phyloP scores from a whole-genome alignment of 2,113 vertebrate genomes.

The Romanogobio albipinnatus region DNA sequence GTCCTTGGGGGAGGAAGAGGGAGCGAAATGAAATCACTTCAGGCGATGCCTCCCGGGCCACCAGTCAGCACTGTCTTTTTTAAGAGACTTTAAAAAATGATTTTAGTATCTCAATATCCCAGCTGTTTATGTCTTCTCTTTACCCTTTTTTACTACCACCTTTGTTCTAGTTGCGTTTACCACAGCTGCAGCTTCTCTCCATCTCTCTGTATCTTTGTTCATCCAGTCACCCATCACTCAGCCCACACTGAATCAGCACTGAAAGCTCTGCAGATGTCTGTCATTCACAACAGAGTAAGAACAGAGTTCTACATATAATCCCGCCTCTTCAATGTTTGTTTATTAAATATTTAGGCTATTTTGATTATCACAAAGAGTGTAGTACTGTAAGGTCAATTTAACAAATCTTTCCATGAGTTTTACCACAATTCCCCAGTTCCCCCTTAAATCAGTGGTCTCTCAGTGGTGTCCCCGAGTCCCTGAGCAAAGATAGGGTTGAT shows the following conservation, averaged over 20 bases:
- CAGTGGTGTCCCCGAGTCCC: too few species aligned
- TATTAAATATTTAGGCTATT: constrained; percentile 17
- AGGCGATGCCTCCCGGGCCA: constrained; percentile 8
- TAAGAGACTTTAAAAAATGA: constrained; percentile 1
- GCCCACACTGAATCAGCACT: constrained; percentile 4
- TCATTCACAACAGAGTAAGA: constrained; percentile 1
- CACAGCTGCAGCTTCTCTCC: background rate
- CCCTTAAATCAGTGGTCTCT: background rate
- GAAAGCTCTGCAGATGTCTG: background rate
- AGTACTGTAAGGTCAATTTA: background rate
- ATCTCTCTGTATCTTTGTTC: background rate
- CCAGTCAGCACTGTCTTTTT: constrained; percentile 16
- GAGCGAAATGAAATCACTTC: constrained; percentile 33
- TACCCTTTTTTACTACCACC: background rate
- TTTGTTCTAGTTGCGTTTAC: constrained; percentile 7
- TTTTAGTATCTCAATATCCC: background rate
- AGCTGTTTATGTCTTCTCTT: background rate
- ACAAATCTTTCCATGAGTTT: background rate
- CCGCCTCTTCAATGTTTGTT: background rate
- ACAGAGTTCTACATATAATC: background rate
- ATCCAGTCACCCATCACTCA: background rate
- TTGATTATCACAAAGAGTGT: background rate
- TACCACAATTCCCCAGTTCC: background rate
- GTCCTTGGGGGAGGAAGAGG: constrained; percentile 20
- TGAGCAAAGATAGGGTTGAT: too few species aligned